These are phyloP conservation scores for Furnarius figulus DNA, from an alignment of 2,113 vertebrate genomes.

Conservation along the genomic window DNA sequence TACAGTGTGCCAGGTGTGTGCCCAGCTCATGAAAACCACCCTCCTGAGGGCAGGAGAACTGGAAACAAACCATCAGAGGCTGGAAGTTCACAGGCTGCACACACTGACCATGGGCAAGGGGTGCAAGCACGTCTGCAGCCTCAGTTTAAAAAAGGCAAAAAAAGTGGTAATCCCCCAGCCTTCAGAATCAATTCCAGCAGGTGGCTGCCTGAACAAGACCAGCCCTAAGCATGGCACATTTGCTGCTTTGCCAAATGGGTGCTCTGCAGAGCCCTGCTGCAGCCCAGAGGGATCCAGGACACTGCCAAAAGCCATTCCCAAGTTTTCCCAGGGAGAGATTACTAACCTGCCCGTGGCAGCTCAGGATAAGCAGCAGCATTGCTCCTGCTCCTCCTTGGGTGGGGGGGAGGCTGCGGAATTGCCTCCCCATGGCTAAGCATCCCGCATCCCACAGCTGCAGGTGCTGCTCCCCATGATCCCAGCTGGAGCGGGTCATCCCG, in stretches of 20 bases:
- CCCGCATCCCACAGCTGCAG: rapidly evolving
- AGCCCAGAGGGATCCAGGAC: rapidly evolving
- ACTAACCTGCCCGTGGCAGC: neutral
- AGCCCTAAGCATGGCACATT: rapidly evolving
- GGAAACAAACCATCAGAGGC: rapidly evolving
- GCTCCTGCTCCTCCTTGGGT: rapidly evolving
- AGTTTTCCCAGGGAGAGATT: too few relatives aligned
- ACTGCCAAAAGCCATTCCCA: rapidly evolving
- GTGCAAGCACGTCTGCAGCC: rapidly evolving
- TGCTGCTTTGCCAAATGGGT: rapidly evolving
- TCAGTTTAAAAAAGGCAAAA: neutral
- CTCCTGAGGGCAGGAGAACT: rapidly evolving
- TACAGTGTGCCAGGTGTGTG: rapidly evolving
- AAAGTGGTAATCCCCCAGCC: neutral
- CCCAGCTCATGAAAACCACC: neutral
- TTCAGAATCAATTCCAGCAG: neutral
- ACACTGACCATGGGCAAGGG: neutral
- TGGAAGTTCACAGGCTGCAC: neutral
- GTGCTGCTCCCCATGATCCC: rapidly evolving
- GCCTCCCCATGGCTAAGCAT: neutral
- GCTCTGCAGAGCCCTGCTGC: rapidly evolving
- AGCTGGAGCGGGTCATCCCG: rapidly evolving
- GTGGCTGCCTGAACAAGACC: rapidly evolving
- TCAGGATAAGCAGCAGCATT: neutral
- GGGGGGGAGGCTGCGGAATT: neutral